These are phyloP conservation scores for Hydraecia micacea DNA, from an alignment of 2,888 invertebrate species.

Conservation along the genomic window DNA sequence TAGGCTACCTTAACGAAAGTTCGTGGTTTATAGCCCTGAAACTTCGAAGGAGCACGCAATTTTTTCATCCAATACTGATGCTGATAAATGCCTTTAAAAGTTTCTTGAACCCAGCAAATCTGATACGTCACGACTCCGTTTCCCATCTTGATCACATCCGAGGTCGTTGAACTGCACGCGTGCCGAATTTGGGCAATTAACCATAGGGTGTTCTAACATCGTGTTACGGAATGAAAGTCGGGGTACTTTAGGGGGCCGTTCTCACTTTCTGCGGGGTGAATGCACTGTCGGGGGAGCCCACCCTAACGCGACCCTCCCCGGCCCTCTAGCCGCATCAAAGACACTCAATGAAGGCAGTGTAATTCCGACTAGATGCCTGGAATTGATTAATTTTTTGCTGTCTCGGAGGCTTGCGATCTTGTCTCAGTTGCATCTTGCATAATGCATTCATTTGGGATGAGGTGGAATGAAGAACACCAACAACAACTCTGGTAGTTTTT, in stretches of 20 bases:
- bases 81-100: constrained; percentile 15
- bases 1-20: background rate
- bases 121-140: constrained; percentile 67
- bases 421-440: constrained; percentile 35
- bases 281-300: constrained; percentile 86
- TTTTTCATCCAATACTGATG: constrained; percentile 1
- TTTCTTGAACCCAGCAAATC: constrained; percentile 72
- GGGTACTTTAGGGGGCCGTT: constrained; percentile 79
- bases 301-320: constrained; percentile 79
- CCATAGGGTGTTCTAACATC: constrained; percentile 82
- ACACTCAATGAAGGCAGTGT: constrained; percentile 82
- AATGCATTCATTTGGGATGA: constrained; percentile 6
- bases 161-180: constrained; percentile 83
- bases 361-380: constrained; percentile 68
- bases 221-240: constrained; percentile 85
- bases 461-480: background rate
- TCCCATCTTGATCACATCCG: constrained; percentile 69
- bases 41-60: background rate
- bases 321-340: constrained; percentile 85
- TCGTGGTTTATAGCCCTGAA: background rate
- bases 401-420: constrained; percentile 37
- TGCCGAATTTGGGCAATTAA: constrained; percentile 87
- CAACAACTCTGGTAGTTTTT: background rate
- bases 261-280: constrained; percentile 90
- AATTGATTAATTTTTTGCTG: constrained; percentile 64